Percentiles rank a stretch among this genome's conserved stretches.
These are phyloP conservation scores for Rotaria sp. DNA, from an alignment of 2,888 invertebrate species.

Conservation along the genomic window DNA sequence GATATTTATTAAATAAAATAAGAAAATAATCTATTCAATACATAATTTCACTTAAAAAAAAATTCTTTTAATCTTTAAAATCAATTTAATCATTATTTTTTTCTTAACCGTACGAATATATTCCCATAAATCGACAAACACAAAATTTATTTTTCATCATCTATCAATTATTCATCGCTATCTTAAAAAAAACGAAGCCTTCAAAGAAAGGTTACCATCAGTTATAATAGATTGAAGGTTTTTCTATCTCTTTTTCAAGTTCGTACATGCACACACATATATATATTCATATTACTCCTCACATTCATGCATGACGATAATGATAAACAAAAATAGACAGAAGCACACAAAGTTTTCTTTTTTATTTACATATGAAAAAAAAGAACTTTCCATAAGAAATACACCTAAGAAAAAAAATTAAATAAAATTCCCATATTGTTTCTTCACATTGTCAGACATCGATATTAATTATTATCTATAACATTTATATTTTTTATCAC, in stretches of 20 bases:
- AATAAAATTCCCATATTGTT: background rate
- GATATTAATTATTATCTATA: background rate
- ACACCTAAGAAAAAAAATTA: background rate
- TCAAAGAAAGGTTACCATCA: background rate
- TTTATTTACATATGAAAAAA: background rate
- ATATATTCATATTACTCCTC: background rate
- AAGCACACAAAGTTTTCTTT: background rate
- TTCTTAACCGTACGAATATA: no score
- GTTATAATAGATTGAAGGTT: background rate
- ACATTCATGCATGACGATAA: background rate
- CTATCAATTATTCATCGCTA: background rate
- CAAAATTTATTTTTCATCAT: background rate
- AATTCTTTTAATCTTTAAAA: no score
- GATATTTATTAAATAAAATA: background rate
- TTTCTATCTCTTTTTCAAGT: background rate
- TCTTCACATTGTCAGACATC: background rate
- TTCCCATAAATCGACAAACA: no score
- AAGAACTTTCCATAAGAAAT: background rate
- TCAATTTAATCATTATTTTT: no score
- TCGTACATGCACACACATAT: background rate
- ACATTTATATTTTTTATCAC: constrained; percentile 16
- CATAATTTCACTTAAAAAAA: no score
- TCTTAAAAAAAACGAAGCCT: background rate
- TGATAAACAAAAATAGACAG: background rate
- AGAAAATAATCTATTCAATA: no score